Percentiles rank a stretch among this genome's conserved stretches.
Conservation (phyloP, 2,888 invertebrate species). For the Trypoxylon attenuatum region DNA sequence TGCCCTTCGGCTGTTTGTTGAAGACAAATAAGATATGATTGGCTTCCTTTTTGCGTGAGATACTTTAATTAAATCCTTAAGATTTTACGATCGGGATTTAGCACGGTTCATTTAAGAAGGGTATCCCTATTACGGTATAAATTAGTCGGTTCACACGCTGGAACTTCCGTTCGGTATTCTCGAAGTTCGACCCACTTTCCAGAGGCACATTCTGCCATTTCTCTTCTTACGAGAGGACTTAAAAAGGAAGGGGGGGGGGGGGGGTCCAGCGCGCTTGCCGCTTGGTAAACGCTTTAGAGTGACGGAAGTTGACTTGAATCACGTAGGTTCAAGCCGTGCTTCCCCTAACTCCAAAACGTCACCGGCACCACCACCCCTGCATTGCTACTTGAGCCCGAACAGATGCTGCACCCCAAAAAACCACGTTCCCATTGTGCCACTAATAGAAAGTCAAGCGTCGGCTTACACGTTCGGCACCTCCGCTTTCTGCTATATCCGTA, state of each 20-base stretch:
- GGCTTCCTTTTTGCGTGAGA: background rate
- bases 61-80: no score
- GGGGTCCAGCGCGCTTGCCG: slow-evolving; percentile 19
- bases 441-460: slow-evolving; percentile 68
- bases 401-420: slow-evolving; percentile 70
- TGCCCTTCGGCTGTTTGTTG: no score
- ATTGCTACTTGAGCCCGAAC: slow-evolving; percentile 72
- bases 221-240: slow-evolving; percentile 35
- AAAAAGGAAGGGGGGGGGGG: background rate
- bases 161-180: slow-evolving; percentile 20
- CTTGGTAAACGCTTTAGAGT: slow-evolving; percentile 27
- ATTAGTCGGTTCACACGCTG: slow-evolving; percentile 19
- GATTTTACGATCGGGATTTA: no score
- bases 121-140: slow-evolving; percentile 8
- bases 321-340: slow-evolving; percentile 22
- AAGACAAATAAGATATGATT: no score
- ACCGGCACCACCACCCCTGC: slow-evolving; percentile 47
- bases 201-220: slow-evolving; percentile 20
- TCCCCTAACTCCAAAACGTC: slow-evolving; percentile 18
- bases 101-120: background rate
- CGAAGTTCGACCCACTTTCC: slow-evolving; percentile 28
- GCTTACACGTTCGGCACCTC: slow-evolving; percentile 34
- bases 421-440: slow-evolving; percentile 70
- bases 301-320: slow-evolving; percentile 61
- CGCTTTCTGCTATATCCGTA: slow-evolving; percentile 2